Evolutionary conservation across 53 echinoderm and acorn worm species (phyloP).

Genomic region (Paelopatides confundens): DNA sequence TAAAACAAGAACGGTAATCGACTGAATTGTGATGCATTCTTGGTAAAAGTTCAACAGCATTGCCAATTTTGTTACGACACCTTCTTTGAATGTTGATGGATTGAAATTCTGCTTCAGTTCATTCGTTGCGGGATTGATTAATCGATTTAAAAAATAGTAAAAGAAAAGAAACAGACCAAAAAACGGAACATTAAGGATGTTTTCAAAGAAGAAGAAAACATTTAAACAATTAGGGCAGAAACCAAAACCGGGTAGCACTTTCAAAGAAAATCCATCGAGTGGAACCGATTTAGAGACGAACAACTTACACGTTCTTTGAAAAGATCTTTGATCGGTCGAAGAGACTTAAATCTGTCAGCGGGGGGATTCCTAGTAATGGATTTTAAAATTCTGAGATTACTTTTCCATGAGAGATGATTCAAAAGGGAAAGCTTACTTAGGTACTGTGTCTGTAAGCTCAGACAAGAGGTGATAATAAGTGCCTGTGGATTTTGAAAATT

Average conservation of each 20-base stretch:
- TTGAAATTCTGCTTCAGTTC: too few species aligned
- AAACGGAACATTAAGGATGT: too few species aligned
- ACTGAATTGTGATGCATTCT: too few species aligned
- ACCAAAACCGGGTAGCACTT: not conserved
- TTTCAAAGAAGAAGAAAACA: not conserved
- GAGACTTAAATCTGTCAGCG: not conserved
- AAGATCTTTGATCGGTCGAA: not conserved
- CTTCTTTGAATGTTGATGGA: too few species aligned
- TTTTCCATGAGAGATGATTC: not conserved
- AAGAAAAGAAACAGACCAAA: too few species aligned
- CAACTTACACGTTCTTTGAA: not conserved
- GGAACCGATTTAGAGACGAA: not conserved
- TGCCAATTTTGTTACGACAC: too few species aligned
- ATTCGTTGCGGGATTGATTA: too few species aligned
- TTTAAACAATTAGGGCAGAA: not conserved
- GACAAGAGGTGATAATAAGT: not conserved
- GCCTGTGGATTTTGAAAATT: not conserved
- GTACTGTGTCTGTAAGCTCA: not conserved
- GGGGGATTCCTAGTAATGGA: not conserved
- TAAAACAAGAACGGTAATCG: too few species aligned
- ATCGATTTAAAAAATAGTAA: too few species aligned
- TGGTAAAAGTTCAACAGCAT: too few species aligned
- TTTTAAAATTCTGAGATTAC: not conserved
- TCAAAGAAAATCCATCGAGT: not conserved
- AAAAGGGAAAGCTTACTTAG: not conserved